Percentiles rank a stretch among this genome's conserved stretches.
Conservation (phyloP, 2,113 vertebrate species). For the Megaceryle maxima region DNA sequence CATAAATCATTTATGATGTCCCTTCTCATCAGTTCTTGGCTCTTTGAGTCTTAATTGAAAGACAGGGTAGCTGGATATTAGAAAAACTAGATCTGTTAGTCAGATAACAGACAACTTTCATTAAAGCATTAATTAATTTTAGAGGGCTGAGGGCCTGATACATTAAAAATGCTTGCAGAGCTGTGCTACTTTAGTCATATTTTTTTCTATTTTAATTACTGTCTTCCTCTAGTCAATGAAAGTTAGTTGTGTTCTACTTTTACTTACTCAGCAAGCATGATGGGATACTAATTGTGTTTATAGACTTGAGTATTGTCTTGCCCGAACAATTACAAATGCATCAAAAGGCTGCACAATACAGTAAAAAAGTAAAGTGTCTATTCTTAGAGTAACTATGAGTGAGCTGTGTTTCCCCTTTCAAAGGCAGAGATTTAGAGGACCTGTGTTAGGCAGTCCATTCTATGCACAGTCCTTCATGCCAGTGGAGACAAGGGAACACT, state of each 20-base stretch:
- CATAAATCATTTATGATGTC: constrained; percentile 71
- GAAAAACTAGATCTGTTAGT: constrained; percentile 68
- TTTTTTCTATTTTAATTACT: constrained; percentile 51
- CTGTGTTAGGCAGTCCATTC: not conserved
- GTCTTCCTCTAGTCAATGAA: constrained; percentile 15
- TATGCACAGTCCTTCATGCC: not conserved
- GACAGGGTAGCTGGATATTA: constrained; percentile 49
- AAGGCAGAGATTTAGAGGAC: not conserved
- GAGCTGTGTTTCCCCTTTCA: not conserved
- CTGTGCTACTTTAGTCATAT: constrained; percentile 1
- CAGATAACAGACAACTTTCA: constrained; percentile 68
- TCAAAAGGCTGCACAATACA: not conserved
- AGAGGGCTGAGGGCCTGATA: constrained; percentile 18
- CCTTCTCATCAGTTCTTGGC: constrained; percentile 49
- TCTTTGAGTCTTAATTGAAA: constrained; percentile 74
- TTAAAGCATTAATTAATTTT: constrained; percentile 75
- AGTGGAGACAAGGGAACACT: not conserved
- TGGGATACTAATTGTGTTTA: not conserved
- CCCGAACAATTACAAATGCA: not conserved
- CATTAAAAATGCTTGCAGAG: constrained; percentile 44
- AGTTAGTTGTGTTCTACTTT: constrained; percentile 24
- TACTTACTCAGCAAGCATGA: not conserved
- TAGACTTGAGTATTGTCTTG: not conserved
- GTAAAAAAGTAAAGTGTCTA: not conserved
- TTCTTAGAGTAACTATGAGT: not conserved